Conservation (phyloP, 1,140 invertebrate species). For the Atta cephalotes region DNA sequence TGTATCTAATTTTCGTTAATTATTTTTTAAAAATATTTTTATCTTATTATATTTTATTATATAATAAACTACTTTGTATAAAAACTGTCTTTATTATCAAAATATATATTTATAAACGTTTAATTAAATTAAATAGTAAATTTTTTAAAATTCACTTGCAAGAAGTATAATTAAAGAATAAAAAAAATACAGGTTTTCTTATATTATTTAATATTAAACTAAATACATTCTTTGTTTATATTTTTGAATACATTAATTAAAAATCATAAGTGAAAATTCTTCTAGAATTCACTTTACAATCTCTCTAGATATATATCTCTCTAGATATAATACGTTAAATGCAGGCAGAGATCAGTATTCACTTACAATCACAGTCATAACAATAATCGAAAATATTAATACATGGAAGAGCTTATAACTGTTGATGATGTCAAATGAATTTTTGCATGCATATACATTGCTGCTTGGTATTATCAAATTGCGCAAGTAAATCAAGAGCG, state of each 20-base stretch:
- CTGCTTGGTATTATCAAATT: slow-evolving; percentile 51
- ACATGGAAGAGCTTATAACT: not conserved
- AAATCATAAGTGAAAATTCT: slow-evolving; percentile 63
- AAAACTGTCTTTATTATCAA: not conserved
- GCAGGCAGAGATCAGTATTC: slow-evolving; percentile 52
- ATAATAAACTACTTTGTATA: not conserved
- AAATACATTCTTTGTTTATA: slow-evolving; percentile 45
- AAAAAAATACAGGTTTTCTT: not conserved
- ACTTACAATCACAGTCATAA: slow-evolving; percentile 29
- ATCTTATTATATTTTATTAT: not conserved
- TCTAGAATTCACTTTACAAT: no score
- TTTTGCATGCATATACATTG: not conserved
- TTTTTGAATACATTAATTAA: slow-evolving; percentile 58
- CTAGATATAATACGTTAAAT: slow-evolving; percentile 64
- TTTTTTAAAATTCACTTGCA: not conserved
- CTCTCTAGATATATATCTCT: slow-evolving; percentile 20
- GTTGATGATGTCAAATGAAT: slow-evolving; percentile 16
- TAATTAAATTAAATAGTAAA: not conserved
- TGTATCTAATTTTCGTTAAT: not conserved
- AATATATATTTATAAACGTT: not conserved
- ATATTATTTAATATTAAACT: slow-evolving; percentile 6
- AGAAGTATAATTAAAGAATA: not conserved
- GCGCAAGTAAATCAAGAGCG: slow-evolving; percentile 53
- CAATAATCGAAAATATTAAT: slow-evolving; percentile 45
- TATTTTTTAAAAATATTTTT: not conserved